Percentiles rank a stretch among this genome's conserved stretches.
Conservation (phyloP, 2,888 invertebrate species). For the Torymus aiolomorphi region DNA sequence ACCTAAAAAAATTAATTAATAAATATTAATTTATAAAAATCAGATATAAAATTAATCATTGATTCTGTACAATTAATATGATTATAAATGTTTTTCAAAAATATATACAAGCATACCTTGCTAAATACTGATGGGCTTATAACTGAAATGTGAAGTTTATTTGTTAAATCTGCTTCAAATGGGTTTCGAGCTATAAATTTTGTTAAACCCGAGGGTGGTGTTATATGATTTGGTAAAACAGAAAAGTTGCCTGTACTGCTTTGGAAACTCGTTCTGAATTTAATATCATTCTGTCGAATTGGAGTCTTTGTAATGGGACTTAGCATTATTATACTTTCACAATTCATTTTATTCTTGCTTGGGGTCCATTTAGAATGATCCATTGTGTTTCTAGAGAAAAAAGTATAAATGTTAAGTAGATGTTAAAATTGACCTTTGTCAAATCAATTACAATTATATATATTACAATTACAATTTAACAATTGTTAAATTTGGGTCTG, state of each 20-base stretch:
- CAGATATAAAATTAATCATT: conserved; percentile 1
- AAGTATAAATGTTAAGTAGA: not conserved
- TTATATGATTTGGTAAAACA: conserved; percentile 75
- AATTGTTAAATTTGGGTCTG: too few species aligned
- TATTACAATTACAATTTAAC: too few species aligned
- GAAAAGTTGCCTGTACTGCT: conserved; percentile 63
- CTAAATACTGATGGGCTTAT: conserved; percentile 79
- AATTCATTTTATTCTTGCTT: conserved; percentile 60
- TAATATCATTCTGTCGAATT: conserved; percentile 31
- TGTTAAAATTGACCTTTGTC: not conserved
- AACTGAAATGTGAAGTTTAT: conserved; percentile 82
- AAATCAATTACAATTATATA: not conserved
- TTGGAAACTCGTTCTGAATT: conserved; percentile 46
- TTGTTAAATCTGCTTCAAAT: conserved; percentile 82
- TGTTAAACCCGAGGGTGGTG: conserved; percentile 79
- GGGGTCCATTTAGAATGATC: conserved; percentile 64
- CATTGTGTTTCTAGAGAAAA: conserved; percentile 53
- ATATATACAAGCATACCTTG: conserved; percentile 62
- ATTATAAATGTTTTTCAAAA: too few species aligned
- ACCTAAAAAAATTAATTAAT: conserved; percentile 66
- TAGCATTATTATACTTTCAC: conserved; percentile 53
- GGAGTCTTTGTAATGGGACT: conserved; percentile 55
- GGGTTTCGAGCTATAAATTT: conserved; percentile 81
- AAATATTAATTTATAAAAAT: conserved; percentile 9
- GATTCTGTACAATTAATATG: not conserved